Evolutionary conservation across 1,140 invertebrate species (phyloP), one percentile per base, ranked within the genome.

Genomic region (Cotesia chilonis): DNA sequence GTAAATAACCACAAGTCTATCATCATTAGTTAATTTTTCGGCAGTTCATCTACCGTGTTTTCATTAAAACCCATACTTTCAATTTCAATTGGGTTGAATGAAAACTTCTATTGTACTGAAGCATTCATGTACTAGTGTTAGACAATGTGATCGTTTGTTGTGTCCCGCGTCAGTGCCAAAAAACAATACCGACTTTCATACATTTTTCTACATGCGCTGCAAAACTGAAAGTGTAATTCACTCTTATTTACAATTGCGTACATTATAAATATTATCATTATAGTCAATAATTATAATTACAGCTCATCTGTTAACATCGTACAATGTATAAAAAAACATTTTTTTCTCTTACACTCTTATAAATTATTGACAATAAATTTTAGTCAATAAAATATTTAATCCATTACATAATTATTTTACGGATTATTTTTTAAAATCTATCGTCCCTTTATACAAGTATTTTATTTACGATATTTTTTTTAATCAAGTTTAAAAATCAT

Each of bases 141-240:
- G 4, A 55, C 54, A 55, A 14, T 55, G 17, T 55, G 54, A 67
- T 52, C 63, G 52, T 67, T 71, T 38, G 28, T 51, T 74, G 55
- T 65, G 28, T 51, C 54, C 54, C 9, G 35, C 5, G 47, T 57
- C 28, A 38, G 57, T 41, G 17, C 17, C 57, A 17, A 59, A 47
- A 59, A 59, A 59, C 57, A 59, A 59, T 59, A 59, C 1, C 57
- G 9, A 20, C 17, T 20, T 17, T 28, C 57, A 59, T 28, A 59
- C 36, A 65, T 65, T 65, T 65, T 65, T 65, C 36, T 14, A 14
- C 36, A 37, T 65, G 14, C 38, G 14, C 38, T 74, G 6, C 61
- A 74, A 74, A 74, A 81, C 72, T 74, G 79, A 81, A 80, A 81
- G 75, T 77, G 71, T 73, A 59, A 79, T 82, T 78, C 82, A 81